Percentiles rank a stretch among this genome's conserved stretches.
Evolutionary conservation across 2,888 invertebrate species (phyloP).

Genomic region (Drosophila limbata): DNA sequence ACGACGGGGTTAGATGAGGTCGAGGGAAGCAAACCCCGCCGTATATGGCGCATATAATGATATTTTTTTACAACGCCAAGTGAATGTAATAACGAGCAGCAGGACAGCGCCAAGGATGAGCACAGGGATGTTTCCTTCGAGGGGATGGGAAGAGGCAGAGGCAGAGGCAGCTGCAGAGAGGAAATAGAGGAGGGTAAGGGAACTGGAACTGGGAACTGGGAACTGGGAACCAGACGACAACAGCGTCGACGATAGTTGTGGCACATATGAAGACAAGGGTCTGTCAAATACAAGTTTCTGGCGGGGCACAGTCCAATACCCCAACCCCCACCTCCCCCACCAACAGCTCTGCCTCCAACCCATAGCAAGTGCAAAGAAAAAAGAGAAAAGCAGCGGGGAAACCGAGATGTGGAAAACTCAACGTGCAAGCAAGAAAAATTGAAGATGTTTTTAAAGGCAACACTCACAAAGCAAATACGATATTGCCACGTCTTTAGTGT

Average conservation of each 20-base stretch:
- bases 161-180: neutral
- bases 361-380: constrained; percentile 12
- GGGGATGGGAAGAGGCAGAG: neutral
- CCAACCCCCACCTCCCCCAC: too few species aligned
- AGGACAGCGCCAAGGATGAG: constrained; percentile 51
- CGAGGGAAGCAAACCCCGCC: constrained; percentile 26
- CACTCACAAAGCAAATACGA: constrained; percentile 46
- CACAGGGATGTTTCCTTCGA: constrained; percentile 16
- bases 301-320: constrained; percentile 67
- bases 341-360: too few species aligned
- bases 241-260: constrained; percentile 67
- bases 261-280: constrained; percentile 81
- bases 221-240: constrained; percentile 39
- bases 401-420: constrained; percentile 32
- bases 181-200: neutral
- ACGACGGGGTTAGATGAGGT: neutral
- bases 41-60: constrained; percentile 75
- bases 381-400: constrained; percentile 12
- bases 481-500: constrained; percentile 35
- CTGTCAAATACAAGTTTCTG: constrained; percentile 81
- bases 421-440: constrained; percentile 71
- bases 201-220: neutral
- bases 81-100: constrained; percentile 68
- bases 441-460: constrained; percentile 78
- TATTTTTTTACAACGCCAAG: constrained; percentile 68